Evolutionary conservation across 1,140 invertebrate species (phyloP).

Genomic region (Drosophila neocordata): DNA sequence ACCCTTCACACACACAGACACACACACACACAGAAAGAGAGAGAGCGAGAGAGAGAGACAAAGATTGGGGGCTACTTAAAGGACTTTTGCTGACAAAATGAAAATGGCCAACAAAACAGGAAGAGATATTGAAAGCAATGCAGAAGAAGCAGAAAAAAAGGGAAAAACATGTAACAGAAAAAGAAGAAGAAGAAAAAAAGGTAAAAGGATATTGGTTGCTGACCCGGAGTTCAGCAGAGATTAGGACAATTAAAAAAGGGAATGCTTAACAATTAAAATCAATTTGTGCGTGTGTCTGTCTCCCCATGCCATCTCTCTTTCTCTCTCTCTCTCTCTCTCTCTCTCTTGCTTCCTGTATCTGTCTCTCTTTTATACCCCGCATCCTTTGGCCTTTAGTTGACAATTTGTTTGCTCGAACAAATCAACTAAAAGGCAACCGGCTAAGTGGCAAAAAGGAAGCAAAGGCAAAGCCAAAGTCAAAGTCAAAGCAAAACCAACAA

Average conservation of each 20-base stretch:
- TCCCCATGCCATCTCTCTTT: background rate
- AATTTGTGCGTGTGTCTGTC: conserved; percentile 62
- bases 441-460: conserved; percentile 50
- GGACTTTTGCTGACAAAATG: conserved; percentile 76
- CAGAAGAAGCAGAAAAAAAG: background rate
- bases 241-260: conserved; percentile 79
- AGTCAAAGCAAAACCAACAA: conserved; percentile 54
- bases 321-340: background rate
- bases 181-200: conserved; percentile 27
- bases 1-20: conserved; percentile 50
- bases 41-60: background rate
- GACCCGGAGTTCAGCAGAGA: conserved; percentile 63
- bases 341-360: conserved; percentile 20
- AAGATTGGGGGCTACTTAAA: conserved; percentile 68
- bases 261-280: conserved; percentile 80
- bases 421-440: conserved; percentile 68
- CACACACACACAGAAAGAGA: background rate
- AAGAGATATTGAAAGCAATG: conserved; percentile 20
- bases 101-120: conserved; percentile 61
- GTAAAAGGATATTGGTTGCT: conserved; percentile 65
- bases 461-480: conserved; percentile 31
- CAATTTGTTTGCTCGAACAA: conserved; percentile 77
- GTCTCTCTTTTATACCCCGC: conserved; percentile 6
- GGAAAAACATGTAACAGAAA: background rate
- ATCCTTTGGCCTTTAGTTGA: conserved; percentile 51